Evolutionary conservation across 2,113 vertebrate species (phyloP).

Genomic region (Crocuta crocuta): DNA sequence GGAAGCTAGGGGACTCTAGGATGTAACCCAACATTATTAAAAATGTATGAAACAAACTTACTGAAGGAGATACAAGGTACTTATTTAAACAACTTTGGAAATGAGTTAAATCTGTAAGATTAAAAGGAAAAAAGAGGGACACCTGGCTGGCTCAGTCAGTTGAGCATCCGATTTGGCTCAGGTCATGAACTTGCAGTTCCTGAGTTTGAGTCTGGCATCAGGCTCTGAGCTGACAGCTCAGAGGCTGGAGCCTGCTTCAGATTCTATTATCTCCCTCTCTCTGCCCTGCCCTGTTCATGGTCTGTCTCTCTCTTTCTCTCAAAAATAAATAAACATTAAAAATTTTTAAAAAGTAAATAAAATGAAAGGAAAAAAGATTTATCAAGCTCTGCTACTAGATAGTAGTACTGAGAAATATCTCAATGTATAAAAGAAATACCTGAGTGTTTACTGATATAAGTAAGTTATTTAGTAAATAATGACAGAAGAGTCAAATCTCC

Average conservation of each 20-base stretch:
- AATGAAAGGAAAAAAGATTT: background rate
- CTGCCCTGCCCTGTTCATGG: no score
- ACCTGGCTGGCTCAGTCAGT: no score
- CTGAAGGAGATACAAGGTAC: background rate
- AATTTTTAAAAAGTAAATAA: no score
- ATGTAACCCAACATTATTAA: background rate
- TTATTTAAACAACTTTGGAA: background rate
- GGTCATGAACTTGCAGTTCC: no score
- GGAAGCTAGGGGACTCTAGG: background rate
- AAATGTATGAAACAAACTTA: background rate
- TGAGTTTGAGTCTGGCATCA: no score
- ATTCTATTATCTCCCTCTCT: no score
- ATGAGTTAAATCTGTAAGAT: background rate
- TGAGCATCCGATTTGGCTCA: no score
- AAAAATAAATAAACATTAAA: no score
- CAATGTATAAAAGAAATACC: background rate
- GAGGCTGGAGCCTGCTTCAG: no score
- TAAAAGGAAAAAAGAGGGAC: background rate
- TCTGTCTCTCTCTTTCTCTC: no score
- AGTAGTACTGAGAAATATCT: no score
- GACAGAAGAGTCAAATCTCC: background rate
- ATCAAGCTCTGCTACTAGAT: background rate
- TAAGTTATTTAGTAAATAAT: background rate
- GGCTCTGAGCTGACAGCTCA: no score
- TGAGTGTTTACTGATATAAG: background rate